Base-by-base conservation (phyloP, 2,888 invertebrate species). In the Stegophylla sp. region DNA sequence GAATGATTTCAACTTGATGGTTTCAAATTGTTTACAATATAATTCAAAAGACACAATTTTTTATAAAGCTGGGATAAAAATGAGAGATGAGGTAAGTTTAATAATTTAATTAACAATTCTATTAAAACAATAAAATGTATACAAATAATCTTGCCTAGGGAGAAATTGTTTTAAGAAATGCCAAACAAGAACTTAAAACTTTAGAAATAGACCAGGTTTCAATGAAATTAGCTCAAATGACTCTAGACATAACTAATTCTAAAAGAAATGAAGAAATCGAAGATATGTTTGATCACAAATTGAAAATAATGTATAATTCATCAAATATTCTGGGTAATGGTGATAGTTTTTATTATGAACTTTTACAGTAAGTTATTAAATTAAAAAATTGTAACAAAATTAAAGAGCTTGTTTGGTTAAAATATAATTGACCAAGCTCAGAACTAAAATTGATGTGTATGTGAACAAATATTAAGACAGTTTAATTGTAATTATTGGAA, bases 21-120 rank as follows among this genome's bases (percentile, higher is more conserved):
- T 98, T 82, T 91, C 91, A 84, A 99, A 99, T 87, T 99, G 98
- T 86, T 89, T 96, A 85, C 93, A 93, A 0, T 99, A 98, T 86
- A 99, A 99, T 86, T 93, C 94, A 83, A 94, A 95, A 86, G 97
- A 97, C 85, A 97, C 97, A 0, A 93, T 97, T 81, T 98, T 96
- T 87, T 97, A 97, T 87, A 91, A 94, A 77, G 93, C 96, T 1
- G 97, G 94, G 0, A 88, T 94, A 1, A 93, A 93, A 85, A 93
- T 98, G 92, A 90, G 94, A 56, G 97, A 97, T 84, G 94, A 95
- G 87, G 96, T 84, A 69, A 77, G 82, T 51, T 69, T 26, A 53
- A 34, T 9, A 51, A 10, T 64, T 28, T 26, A 71, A 53, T 43
- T 61, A 43, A 13, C 51, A 75, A 48, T n/a, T 34, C 7, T 53